Base-by-base conservation (phyloP, 2,888 invertebrate species). In the Cerastoderma edule region DNA sequence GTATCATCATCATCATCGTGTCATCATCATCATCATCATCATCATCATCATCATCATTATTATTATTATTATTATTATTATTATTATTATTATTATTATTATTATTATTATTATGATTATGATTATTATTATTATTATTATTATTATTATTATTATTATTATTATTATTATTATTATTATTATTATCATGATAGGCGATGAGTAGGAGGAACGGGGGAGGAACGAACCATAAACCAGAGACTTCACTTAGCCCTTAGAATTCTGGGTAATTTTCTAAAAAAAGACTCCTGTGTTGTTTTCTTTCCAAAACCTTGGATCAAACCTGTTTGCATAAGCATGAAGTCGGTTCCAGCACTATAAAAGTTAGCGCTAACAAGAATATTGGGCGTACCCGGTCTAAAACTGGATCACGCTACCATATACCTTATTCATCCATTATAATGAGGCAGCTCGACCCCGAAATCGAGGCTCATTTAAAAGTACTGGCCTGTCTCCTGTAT, bases 181-280 rank as follows among this genome's bases (percentile, higher is more conserved):
- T 8, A 3, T 22, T 28, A 2, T 56, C 1, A 3, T 19, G 2
- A 30, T 30, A 3, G n/a, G n/a, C n/a, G n/a, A n/a, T n/a, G n/a
- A n/a, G n/a, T n/a, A n/a, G n/a, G n/a, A n/a, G n/a, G n/a, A n/a
- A n/a, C n/a, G n/a, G n/a, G n/a, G n/a, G n/a, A n/a, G n/a, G n/a
- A n/a, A n/a, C n/a, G n/a, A n/a, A 46, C 27, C 13, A 46, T 32
- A 24, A 19, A n/a, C 30, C 13, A 30, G 16, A 10, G 19, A n/a
- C 19, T 32, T 57, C 16, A 53, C 50, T 6, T 24, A n/a, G 22
- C 46, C 5, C 63, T 28, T 27, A 28, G 75, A 75, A 57, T 35
- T 79, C 16, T 72, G 75, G 48, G 63, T 57, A 16, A 70, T 79
- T 22, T 78, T 78, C 44, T 78, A 56, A 75, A 6, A 13, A 13